Evolutionary conservation across 2,113 vertebrate genomes (phyloP), one percentile per base, ranked within the genome.

Genomic region (Corvus moneduloides): DNA sequence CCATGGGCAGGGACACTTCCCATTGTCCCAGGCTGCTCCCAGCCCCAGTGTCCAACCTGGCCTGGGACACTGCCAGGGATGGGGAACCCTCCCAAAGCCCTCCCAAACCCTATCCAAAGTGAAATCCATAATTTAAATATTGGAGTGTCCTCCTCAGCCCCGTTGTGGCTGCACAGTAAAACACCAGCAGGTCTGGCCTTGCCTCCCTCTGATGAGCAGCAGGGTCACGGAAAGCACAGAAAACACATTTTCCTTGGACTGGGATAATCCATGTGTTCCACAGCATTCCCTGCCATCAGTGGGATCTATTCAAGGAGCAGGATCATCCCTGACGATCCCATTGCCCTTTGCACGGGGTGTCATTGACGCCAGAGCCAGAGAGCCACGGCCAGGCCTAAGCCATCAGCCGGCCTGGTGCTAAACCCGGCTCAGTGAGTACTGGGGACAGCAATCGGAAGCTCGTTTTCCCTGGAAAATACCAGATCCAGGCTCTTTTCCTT

Each of bases 21-120:
- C 48, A 5, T 9, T 9, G 5, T 19, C 6, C 33, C 56, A 52
- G 56, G 44, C 2, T 28, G 32, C 32, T 52, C 80, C 64, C 3
- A 68, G 22, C 15, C 79, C 54, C 2, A 41, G 6, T 41, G 2
- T 9, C 35, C 67, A 62, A 0, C 32, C 46, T 32, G 81, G 37
- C 32, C 39, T 23, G 0, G 67, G 54, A 0, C 56, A 35, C 21
- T 44, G 0, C 46, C 67, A 44, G 56, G 67, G 37, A 26, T 37
- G 33, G 37, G 39, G 22, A 63, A 8, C 10, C 16, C 22, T 49
- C 59, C n/a, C 51, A 26, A 33, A 51, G 6, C 55, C 10, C 26
- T 55, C 46, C 35, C 48, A 32, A n/a, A 35, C 10, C 48, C 72
- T 15, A 3, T 4, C 16, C 4, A 17, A 32, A 37, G 17, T 9